Evolutionary conservation across 2,113 vertebrate species (phyloP).

Genomic region (Athene cunicularia): DNA sequence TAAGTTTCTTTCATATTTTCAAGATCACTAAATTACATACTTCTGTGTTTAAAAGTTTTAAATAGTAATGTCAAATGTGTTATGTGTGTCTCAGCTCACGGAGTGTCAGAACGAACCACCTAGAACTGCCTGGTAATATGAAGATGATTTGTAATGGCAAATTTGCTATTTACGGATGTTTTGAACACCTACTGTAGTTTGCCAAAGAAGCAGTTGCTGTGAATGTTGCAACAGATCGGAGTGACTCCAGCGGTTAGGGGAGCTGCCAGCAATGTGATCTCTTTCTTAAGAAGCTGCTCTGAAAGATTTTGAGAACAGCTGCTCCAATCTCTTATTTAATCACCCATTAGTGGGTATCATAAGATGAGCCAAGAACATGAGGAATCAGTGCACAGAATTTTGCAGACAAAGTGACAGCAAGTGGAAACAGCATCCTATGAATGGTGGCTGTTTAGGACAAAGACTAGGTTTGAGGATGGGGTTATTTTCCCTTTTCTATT

Average conservation of each 20-base stretch:
- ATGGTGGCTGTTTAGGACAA: not conserved
- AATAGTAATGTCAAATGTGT: not conserved
- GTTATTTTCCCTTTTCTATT: not conserved
- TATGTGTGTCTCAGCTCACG: not conserved
- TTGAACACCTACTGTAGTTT: not conserved
- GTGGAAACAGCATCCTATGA: not conserved
- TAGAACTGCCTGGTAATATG: not conserved
- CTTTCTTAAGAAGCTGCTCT: constrained; percentile 21
- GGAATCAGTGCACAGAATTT: not conserved
- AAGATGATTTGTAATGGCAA: not conserved
- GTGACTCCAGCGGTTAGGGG: not conserved
- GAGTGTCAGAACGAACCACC: not conserved
- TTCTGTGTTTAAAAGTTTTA: not conserved
- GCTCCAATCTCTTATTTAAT: constrained; percentile 20
- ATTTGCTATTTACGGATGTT: not conserved
- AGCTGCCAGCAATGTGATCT: not conserved
- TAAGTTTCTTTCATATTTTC: not conserved
- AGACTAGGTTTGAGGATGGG: not conserved
- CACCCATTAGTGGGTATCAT: not conserved
- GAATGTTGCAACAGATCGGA: not conserved
- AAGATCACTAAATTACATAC: not conserved
- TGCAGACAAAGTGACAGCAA: not conserved
- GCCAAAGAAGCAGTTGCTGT: not conserved
- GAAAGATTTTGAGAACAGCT: not conserved
- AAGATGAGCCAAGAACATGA: not conserved